phyloP scores from a whole-genome alignment of 2,888 invertebrate species.

The Habroteleia sp. region DNA sequence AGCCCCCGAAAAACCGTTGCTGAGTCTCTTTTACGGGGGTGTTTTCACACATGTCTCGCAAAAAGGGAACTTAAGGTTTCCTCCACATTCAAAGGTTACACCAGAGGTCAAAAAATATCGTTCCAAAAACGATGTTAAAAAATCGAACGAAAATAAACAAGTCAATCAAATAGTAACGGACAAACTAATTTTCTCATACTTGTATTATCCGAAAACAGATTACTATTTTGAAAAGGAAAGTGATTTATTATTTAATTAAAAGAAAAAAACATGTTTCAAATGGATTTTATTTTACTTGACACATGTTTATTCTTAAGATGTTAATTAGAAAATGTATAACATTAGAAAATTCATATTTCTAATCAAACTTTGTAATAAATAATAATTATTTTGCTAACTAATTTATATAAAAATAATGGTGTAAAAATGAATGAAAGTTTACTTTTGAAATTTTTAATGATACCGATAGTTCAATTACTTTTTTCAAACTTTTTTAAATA shows the following conservation, averaged over 20 bases:
- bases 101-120: slow-evolving; percentile 6
- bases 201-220: slow-evolving; percentile 18
- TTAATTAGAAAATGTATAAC: too few species aligned
- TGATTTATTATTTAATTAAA: not conserved
- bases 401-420: too few species aligned
- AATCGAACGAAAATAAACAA: slow-evolving; percentile 41
- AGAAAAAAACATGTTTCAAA: too few species aligned
- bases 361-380: too few species aligned
- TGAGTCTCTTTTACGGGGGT: slow-evolving; percentile 42
- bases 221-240: slow-evolving; percentile 1
- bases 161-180: slow-evolving; percentile 2
- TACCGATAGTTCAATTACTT: too few species aligned
- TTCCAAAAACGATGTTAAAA: not conserved
- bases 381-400: too few species aligned
- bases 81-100: not conserved
- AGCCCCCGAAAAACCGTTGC: slow-evolving; percentile 49
- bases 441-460: too few species aligned
- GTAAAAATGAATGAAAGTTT: too few species aligned
- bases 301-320: too few species aligned
- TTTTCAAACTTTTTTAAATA: too few species aligned
- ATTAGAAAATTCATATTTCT: too few species aligned
- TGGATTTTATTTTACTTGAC: too few species aligned
- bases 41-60: slow-evolving; percentile 57
- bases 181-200: slow-evolving; percentile 1
- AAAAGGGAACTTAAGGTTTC: slow-evolving; percentile 39